These are phyloP conservation scores for Yasuhikotakia modesta DNA, from an alignment of 2,797 vertebrate species.

Conservation along the genomic window DNA sequence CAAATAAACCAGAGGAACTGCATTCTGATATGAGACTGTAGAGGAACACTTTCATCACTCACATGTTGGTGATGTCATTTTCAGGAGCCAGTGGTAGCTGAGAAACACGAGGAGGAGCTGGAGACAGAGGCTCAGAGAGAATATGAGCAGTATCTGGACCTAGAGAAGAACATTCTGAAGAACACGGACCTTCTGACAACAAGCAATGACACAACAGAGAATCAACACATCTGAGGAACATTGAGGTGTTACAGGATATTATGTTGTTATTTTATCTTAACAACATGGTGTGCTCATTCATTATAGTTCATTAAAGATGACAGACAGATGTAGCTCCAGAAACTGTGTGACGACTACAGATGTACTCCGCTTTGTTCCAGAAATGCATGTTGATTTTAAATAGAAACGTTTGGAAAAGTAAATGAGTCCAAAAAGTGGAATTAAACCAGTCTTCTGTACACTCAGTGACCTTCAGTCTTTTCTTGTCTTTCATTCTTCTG, in stretches of 20 bases:
- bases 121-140: conserved; percentile 65
- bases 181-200: conserved; percentile 60
- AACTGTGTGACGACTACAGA: too few relatives aligned
- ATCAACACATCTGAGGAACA: conserved; percentile 23
- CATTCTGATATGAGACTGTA: too few relatives aligned
- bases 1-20: too few relatives aligned
- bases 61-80: conserved; percentile 26
- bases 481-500: conserved; percentile 7
- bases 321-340: too few relatives aligned
- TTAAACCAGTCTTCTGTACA: background rate
- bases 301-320: too few relatives aligned
- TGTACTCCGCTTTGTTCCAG: too few relatives aligned
- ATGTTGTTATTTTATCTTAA: too few relatives aligned
- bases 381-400: too few relatives aligned
- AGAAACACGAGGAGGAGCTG: conserved; percentile 63
- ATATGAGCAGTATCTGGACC: conserved; percentile 63
- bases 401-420: too few relatives aligned
- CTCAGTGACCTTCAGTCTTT: conserved; percentile 2
- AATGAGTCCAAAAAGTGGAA: too few relatives aligned
- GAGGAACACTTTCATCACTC: background rate
- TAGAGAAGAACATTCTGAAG: conserved; percentile 71
- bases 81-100: conserved; percentile 59
- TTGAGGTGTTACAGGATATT: background rate
- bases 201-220: conserved; percentile 55
- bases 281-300: too few relatives aligned